A percentile compares a stretch with the other conserved stretches of the same genome.
Evolutionary conservation across 2,888 invertebrate genomes (phyloP).

Genomic region (Galerucella pusilla): DNA sequence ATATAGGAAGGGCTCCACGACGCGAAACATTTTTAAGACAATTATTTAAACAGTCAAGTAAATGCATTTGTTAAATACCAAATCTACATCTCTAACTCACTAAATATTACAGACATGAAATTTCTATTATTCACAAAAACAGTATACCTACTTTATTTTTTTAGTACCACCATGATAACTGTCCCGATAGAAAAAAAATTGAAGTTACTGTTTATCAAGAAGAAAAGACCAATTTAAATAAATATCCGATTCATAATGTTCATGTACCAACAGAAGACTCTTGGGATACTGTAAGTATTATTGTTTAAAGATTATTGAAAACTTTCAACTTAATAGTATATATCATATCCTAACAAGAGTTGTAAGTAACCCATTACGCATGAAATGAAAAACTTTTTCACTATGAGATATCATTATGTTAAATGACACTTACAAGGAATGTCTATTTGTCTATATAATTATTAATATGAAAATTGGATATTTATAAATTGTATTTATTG

Average conservation of each 20-base stretch:
- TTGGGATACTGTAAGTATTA: conserved; percentile 57
- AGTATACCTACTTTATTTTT: conserved; percentile 35
- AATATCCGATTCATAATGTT: conserved; percentile 41
- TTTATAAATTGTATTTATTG: not conserved
- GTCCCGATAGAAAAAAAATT: conserved; percentile 49
- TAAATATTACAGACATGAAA: not conserved
- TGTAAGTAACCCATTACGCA: not conserved
- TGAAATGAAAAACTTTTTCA: too few relatives aligned
- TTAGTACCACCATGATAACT: conserved; percentile 54
- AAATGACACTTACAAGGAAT: too few relatives aligned
- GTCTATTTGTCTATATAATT: not conserved
- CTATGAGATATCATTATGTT: too few relatives aligned
- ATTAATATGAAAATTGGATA: not conserved
- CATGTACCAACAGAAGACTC: conserved; percentile 47
- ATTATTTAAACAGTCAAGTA: too few relatives aligned
- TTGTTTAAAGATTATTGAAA: not conserved
- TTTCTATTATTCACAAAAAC: not conserved
- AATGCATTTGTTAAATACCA: not conserved
- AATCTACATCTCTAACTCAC: not conserved
- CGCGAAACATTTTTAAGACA: too few relatives aligned
- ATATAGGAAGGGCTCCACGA: too few relatives aligned
- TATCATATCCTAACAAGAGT: too few relatives aligned
- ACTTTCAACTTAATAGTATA: not conserved
- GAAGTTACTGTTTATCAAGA: conserved; percentile 48
- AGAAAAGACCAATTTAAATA: conserved; percentile 35